Evolutionary conservation across 2,113 vertebrate genomes (phyloP).

Genomic region (Ophiodon elongatus): DNA sequence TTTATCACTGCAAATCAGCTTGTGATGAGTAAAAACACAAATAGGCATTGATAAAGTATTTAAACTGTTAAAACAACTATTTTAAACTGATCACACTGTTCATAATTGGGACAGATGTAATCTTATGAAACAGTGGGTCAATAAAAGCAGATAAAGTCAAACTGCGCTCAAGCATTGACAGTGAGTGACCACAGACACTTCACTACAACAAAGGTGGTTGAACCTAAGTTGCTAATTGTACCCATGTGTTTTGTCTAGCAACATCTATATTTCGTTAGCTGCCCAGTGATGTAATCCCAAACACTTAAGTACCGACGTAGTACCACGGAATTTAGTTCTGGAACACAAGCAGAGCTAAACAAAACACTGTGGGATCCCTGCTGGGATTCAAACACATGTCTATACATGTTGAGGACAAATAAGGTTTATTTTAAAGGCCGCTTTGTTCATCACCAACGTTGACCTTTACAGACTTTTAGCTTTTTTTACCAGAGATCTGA

Average conservation of each 20-base stretch:
- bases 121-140: conserved; percentile 2
- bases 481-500: conserved; percentile 29
- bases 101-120: neutral
- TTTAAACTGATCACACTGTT: neutral
- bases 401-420: conserved; percentile 5
- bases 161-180: conserved; percentile 39
- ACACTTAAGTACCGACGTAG: conserved; percentile 47
- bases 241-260: conserved; percentile 66
- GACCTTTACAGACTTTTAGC: conserved; percentile 24
- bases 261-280: conserved; percentile 71
- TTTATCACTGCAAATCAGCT: neutral
- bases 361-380: conserved; percentile 62
- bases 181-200: conserved; percentile 45
- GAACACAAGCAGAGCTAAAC: conserved; percentile 55
- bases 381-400: conserved; percentile 38
- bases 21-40: neutral
- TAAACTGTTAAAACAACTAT: neutral
- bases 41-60: neutral
- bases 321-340: conserved; percentile 37
- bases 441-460: conserved; percentile 40
- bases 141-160: conserved; percentile 28
- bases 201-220: conserved; percentile 15
- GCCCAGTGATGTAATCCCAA: conserved; percentile 67
- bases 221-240: conserved; percentile 58
- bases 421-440: conserved; percentile 23